Base-by-base conservation (phyloP, 2,113 vertebrate genomes). In the Orthonyx spaldingii region DNA sequence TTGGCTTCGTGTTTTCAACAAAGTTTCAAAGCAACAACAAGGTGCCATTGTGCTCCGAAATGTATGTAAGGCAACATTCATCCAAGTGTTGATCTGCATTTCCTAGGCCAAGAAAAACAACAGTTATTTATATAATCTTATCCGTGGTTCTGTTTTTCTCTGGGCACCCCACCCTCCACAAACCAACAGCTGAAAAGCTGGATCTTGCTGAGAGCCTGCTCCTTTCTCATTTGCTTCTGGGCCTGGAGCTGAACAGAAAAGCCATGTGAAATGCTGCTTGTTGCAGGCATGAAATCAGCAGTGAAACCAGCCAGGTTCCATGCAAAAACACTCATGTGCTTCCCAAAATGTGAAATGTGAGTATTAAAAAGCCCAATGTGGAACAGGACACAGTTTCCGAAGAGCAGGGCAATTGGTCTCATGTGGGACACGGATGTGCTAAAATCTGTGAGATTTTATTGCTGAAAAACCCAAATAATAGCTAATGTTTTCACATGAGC, bases 111-210 rank as follows among this genome's bases (percentile, higher is more conserved):
- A 98, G 97, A 98, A 98, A 98, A 98, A 98, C 97, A 98, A 97
- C 95, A 97, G 95, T 96, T 98, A 98, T 98, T 98, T 98, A 98
- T 98, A 98, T 98, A 98, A 98, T 98, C 97, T 97, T 97, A 98
- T 98, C 97, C 97, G 39, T 69, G 97, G 97, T 96, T 98, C 97
- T 98, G 97, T 98, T 98, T 98, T 98, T 94, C 97, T 97, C 97
- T 95, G 97, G 90, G 88, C 94, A 96, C 96, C 95, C 97, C 97
- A 97, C 97, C 97, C 97, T 97, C 96, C 79, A 56, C 96, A 97
- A 96, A 87, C 63, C 96, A 97, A 87, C 84, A 97, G 91, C 93
- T 84, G 91, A 97, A 97, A 96, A 93, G 84, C 94, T 94, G 97
- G 66, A 86, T 96, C 95, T 96, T 95, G 96, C 96, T 87, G 96